These are phyloP conservation scores for Seriola quinqueradiata DNA, from an alignment of 2,113 vertebrate genomes.

Conservation along the genomic window DNA sequence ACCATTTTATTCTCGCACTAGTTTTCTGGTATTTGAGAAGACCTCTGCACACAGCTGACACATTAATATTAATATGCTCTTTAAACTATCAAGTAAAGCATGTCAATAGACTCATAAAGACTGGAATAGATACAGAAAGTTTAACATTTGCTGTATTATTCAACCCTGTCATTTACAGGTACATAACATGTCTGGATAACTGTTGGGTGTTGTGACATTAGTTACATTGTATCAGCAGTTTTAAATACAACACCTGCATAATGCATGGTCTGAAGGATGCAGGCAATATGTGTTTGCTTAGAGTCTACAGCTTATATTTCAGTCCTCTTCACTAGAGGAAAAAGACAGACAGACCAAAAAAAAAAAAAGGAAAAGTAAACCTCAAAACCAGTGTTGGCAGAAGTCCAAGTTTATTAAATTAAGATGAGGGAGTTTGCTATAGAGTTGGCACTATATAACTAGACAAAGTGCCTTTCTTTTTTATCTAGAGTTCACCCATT, in stretches of 20 bases:
- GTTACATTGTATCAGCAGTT: slow-evolving; percentile 36
- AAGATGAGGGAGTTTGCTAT: slow-evolving; percentile 46
- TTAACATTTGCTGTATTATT: background rate
- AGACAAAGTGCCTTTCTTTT: slow-evolving; percentile 45
- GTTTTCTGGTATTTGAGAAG: slow-evolving; percentile 22
- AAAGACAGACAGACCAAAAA: background rate
- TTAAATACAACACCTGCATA: slow-evolving; percentile 34
- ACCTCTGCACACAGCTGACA: slow-evolving; percentile 6
- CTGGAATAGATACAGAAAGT: background rate
- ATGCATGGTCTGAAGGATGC: slow-evolving; percentile 32
- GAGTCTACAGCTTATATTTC: slow-evolving; percentile 12
- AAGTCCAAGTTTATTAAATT: slow-evolving; percentile 51
- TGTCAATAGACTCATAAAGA: background rate
- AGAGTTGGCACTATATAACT: slow-evolving; percentile 14
- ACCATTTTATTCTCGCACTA: slow-evolving; percentile 37
- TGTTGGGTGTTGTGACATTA: slow-evolving; percentile 13
- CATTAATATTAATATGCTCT: background rate
- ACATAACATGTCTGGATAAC: slow-evolving; percentile 1
- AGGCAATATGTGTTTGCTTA: slow-evolving; percentile 8
- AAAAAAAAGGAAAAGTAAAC: background rate
- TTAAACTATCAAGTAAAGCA: background rate
- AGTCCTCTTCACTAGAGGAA: background rate
- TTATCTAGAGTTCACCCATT: slow-evolving; percentile 25
- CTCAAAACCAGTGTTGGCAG: slow-evolving; percentile 22
- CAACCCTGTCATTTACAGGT: slow-evolving; percentile 1